Evolutionary conservation across 2,113 vertebrate species (phyloP).

Genomic region (Corynorhinus townsendii): DNA sequence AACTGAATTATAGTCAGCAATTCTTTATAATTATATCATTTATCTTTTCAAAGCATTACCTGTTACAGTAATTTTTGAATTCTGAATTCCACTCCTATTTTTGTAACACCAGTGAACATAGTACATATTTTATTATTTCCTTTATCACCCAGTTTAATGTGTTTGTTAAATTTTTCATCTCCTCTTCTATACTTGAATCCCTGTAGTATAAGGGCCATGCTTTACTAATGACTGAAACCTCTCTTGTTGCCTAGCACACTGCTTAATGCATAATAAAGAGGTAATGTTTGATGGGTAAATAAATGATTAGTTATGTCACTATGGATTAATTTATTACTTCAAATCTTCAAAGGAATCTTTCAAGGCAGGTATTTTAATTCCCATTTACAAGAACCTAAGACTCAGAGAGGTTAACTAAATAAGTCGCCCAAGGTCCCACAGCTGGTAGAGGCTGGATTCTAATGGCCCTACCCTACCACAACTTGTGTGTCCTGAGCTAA

Average conservation of each 20-base stretch:
- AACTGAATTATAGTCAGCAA: background rate
- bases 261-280: background rate
- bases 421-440: background rate
- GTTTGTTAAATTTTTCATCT: constrained; percentile 16
- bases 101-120: background rate
- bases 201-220: background rate
- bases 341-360: background rate
- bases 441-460: background rate
- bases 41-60: background rate
- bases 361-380: background rate
- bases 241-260: background rate
- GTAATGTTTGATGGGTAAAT: background rate
- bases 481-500: background rate
- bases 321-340: background rate
- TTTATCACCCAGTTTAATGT: constrained; percentile 4
- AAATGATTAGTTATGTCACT: background rate
- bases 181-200: background rate
- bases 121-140: background rate
- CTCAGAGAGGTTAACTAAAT: background rate
- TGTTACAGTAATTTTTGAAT: constrained; percentile 21
- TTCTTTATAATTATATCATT: background rate
- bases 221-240: background rate
- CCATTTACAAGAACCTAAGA: constrained; percentile 5
- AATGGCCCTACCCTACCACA: background rate
- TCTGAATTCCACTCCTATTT: constrained; percentile 23